Evolutionary conservation across 2,797 vertebrate species (phyloP), one percentile per base, ranked within the genome.

Genomic region (Paguma larvata): DNA sequence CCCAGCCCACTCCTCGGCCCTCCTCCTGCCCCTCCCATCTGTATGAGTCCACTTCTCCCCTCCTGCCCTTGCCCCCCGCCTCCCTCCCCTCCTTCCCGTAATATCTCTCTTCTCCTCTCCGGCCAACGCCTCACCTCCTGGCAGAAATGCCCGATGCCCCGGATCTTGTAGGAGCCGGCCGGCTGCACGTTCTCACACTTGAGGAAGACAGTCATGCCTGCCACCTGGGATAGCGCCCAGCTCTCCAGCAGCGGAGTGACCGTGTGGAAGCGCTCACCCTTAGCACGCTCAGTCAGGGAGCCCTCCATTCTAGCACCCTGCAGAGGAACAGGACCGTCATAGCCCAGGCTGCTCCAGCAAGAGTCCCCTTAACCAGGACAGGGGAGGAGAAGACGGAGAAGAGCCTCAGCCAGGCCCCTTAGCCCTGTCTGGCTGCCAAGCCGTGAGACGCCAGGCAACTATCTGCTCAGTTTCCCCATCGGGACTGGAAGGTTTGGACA

Each of bases 181-280:
- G 99, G 99, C 98, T 99, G 99, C 63, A 99, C 97, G 0, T 99
- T 99, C 48, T 99, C 99, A 97, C 99, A 98, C 93, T 99, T 99
- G 98, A 99, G 99, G 93, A 99, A 99, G 88, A 99, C 98, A 0
- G 98, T 94, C 9, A 98, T 98, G 19, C 99, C 99, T 0, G 98
- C 99, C 15, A 97, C 97, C 97, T 98, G 99, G 41, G 99, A 99
- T 85, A 99, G 97, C 0, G 99, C 85, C 6, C 98, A 97, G 95
- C 99, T 99, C 98, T 99, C 99, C 97, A 99, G 98, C 70, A 99
- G 53, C 0, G 99, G 99, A 0, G 99, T 99, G 95, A 98, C 73
- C 0, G 98, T 73, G 12, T 99, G 99, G 91, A 99, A 99, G 44
- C 63, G 95, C 82, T 97, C 86, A 1, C 44, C 9, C 0, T 0